Base-by-base conservation (phyloP, 2,888 invertebrate species). In the Teleiodes luculella region DNA sequence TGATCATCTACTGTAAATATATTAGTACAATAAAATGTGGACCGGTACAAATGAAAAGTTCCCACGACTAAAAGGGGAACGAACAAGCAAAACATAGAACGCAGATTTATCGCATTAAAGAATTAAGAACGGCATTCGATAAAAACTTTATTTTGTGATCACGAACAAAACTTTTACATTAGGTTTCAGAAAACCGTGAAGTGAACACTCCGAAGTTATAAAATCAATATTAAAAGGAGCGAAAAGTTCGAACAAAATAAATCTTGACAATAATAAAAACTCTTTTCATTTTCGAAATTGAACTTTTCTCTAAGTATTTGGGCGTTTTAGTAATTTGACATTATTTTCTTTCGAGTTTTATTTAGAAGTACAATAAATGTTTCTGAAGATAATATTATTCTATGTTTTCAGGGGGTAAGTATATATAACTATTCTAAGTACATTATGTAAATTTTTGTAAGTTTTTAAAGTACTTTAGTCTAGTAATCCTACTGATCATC, bases 81-180 rank as follows among this genome's bases (percentile, higher is more conserved):
- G 72, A 73, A 69, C 68, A 69, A 71, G 67, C 67, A 11, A 50
- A 39, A 50, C 30, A 68, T 64, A 73, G 67, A 72, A 76, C 74
- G 76, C 67, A 75, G 73, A 78, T 79, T 79, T 77, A 80, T 79
- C 74, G 76, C 72, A 72, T 76, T 73, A 78, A 69, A 67, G 71
- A 78, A 75, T 80, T 80, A 81, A 68, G 75, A 81, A 78, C 75
- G 74, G 72, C 18, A 41, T 79, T 73, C 68, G 71, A 65, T 62
- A 68, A 70, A 48, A 76, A 78, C 82, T 84, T 86, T 82, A 80
- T 84, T 84, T 83, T 78, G 77, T 76, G 80, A 83, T 82, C 78
- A 74, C 75, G 74, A 72, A 73, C 66, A 67, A 82, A 86, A 87
- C 86, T 86, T 86, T 78, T 85, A 81, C 84, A 86, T 86, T 81